phyloP scores from a whole-genome alignment of 2,113 vertebrate species.

The Leptosomus discolor region DNA sequence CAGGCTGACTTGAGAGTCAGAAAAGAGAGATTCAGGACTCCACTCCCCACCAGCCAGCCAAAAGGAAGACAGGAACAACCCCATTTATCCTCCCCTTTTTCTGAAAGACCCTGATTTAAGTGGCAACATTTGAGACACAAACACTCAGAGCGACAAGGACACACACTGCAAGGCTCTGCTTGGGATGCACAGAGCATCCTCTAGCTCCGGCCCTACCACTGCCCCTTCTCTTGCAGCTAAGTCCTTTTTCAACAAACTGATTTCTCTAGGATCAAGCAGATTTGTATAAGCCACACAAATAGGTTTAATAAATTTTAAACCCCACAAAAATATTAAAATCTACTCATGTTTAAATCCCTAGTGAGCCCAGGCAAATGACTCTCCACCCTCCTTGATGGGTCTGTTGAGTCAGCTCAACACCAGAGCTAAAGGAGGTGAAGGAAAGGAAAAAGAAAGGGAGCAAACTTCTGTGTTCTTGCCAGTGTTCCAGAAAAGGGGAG shows the following conservation, averaged over 20 bases:
- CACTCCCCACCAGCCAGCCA: not conserved
- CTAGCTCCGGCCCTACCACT: not conserved
- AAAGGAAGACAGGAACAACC: not conserved
- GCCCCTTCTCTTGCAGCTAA: not conserved
- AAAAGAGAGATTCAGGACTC: not conserved
- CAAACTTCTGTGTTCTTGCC: not conserved
- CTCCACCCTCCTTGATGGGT: not conserved
- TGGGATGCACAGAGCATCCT: not conserved
- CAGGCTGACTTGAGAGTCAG: not conserved
- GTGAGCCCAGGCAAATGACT: not conserved
- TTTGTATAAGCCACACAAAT: not conserved
- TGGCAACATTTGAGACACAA: not conserved
- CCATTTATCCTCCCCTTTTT: not conserved
- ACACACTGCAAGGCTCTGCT: rapidly evolving
- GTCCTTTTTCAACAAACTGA: not conserved
- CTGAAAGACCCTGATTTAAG: not conserved
- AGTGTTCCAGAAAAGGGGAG: slow-evolving; percentile 14
- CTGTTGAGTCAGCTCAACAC: not conserved
- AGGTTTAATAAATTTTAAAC: not conserved
- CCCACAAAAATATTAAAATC: not conserved
- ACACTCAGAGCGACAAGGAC: not conserved
- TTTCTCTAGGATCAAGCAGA: not conserved
- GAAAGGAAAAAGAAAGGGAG: not conserved
- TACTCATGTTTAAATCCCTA: not conserved
- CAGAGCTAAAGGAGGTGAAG: not conserved